phyloP scores from a whole-genome alignment of 1,140 invertebrate species.

The Drosophila triauraria region DNA sequence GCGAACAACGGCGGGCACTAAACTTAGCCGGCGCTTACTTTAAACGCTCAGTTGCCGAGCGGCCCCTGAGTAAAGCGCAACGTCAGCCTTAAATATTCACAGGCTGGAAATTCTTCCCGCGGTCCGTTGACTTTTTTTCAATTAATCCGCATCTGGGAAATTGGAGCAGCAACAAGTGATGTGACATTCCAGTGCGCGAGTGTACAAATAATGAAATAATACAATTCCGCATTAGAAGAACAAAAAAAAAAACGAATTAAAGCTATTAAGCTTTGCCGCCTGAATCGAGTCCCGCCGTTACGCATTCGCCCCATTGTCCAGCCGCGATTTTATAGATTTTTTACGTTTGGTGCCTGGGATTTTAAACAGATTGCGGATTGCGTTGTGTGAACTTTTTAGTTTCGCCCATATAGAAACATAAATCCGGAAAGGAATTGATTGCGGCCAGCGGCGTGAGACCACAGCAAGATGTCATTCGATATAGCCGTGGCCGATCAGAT shows the following conservation, averaged over 20 bases:
- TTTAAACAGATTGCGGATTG: constrained; percentile 40
- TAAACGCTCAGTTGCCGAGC: constrained; percentile 79
- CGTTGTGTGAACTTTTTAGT: constrained; percentile 28
- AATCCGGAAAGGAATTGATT: constrained; percentile 48
- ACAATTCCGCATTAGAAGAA: neutral
- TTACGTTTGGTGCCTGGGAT: constrained; percentile 38
- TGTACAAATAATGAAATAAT: constrained; percentile 1
- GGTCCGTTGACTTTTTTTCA: constrained; percentile 19
- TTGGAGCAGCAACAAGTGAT: constrained; percentile 43
- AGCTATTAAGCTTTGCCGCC: constrained; percentile 28
- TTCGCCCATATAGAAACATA: constrained; percentile 11
- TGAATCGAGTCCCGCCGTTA: constrained; percentile 12
- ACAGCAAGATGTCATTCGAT: constrained; percentile 79
- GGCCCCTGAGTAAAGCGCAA: constrained; percentile 79
- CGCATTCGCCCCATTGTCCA: constrained; percentile 42
- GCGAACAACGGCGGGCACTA: constrained; percentile 49
- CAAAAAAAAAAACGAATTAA: constrained; percentile 20
- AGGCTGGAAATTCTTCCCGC: constrained; percentile 22
- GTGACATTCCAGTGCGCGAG: constrained; percentile 25
- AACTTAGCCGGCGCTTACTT: constrained; percentile 77
- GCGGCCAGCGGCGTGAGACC: constrained; percentile 34
- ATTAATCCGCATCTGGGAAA: constrained; percentile 27
- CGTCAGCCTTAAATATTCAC: constrained; percentile 48
- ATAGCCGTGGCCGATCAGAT: constrained; percentile 82
- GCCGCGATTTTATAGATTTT: constrained; percentile 35